Evolutionary conservation across 2,888 invertebrate genomes (phyloP).

Genomic region (Cistogaster globosa): DNA sequence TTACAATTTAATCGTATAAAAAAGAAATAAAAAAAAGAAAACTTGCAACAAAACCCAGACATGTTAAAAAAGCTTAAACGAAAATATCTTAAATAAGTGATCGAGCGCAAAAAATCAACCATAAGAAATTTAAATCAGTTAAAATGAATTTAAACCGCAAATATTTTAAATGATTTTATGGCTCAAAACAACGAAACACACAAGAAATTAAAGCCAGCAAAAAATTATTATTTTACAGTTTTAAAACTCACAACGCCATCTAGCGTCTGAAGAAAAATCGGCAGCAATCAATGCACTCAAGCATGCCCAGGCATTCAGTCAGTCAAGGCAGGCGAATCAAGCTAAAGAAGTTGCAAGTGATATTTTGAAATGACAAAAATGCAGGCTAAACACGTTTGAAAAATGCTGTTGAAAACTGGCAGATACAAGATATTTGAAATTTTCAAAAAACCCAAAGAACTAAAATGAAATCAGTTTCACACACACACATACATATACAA

Average conservation of each 20-base stretch:
- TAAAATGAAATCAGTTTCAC: constrained; percentile 27
- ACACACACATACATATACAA: background rate
- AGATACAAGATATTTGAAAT: constrained; percentile 71
- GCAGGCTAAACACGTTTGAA: constrained; percentile 70
- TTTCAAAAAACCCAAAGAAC: constrained; percentile 35
- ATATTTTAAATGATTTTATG: constrained; percentile 69
- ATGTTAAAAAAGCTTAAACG: constrained; percentile 14
- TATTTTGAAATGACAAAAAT: constrained; percentile 72
- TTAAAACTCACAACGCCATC: constrained; percentile 61
- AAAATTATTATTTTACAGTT: background rate
- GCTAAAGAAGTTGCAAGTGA: constrained; percentile 68
- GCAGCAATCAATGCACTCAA: constrained; percentile 21
- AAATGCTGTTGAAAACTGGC: constrained; percentile 71
- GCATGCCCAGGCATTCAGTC: constrained; percentile 13
- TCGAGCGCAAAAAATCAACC: constrained; percentile 26
- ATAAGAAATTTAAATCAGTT: constrained; percentile 63
- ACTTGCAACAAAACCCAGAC: background rate
- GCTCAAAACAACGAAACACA: constrained; percentile 16
- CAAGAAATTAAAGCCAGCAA: background rate
- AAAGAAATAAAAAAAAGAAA: background rate
- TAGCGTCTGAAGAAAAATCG: constrained; percentile 30
- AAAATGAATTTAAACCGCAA: constrained; percentile 62
- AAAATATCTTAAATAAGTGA: constrained; percentile 28
- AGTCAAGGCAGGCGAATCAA: constrained; percentile 3
- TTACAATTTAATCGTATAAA: constrained; percentile 41